Evolutionary conservation across 37 sponge, comb jelly and placozoan species (phyloP).

Genomic region (Bolinopsis microptera): DNA sequence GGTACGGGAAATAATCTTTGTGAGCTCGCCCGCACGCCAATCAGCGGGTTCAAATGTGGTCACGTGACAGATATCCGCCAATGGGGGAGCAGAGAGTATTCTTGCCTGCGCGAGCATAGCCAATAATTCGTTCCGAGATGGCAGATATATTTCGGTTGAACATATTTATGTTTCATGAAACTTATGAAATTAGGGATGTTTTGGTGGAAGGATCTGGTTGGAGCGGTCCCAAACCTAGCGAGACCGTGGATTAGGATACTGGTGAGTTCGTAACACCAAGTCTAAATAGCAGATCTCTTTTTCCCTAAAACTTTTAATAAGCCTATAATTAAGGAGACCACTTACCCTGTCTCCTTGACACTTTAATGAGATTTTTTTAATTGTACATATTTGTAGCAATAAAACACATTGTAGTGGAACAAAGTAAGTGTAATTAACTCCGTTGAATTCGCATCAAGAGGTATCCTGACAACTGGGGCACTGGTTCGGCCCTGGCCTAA

Average conservation of each 20-base stretch:
- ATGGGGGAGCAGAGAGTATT: neutral
- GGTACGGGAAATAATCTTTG: slow-evolving; percentile 22
- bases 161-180: neutral
- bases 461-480: no score
- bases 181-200: neutral
- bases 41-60: neutral
- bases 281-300: no score
- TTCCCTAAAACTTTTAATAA: neutral
- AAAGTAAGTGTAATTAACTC: no score
- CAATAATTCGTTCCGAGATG: neutral
- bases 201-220: neutral
- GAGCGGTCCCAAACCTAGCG: neutral
- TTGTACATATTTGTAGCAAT: no score
- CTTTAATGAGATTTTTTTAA: no score
- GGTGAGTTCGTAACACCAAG: neutral
- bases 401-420: no score
- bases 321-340: no score
- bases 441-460: no score
- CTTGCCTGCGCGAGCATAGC: neutral
- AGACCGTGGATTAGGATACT: neutral
- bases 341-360: no score
- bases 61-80: neutral
- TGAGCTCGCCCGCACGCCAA: neutral
- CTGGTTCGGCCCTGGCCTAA: no score
- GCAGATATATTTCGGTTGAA: neutral